Evolutionary conservation across 2,113 vertebrate species (phyloP), one percentile per base, ranked within the genome.

Genomic region (Trichomycterus rosablanca): DNA sequence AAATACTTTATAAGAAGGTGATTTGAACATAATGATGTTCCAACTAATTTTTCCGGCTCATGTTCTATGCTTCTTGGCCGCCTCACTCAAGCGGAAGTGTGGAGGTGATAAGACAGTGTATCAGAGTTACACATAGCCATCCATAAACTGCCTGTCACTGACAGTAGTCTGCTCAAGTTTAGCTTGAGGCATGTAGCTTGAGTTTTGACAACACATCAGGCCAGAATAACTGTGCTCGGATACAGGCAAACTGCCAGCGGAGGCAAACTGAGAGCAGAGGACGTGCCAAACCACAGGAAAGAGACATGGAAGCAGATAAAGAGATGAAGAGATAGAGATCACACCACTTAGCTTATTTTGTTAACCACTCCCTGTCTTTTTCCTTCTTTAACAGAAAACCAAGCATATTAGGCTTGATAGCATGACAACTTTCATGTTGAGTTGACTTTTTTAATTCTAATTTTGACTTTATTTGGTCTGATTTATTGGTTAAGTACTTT

Each of bases 141-240:
- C 78, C 81, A 70, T 77, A 81, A 75, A 59, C 61, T 18, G 56
- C 61, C 78, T 73, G 74, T 72, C 75, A 74, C 48, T 66, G 10
- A 4, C 49, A 20, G 54, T 74, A 71, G 75, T 77, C 72, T 37
- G 24, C n/a, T n/a, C n/a, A n/a, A n/a, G n/a, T n/a, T n/a, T n/a
- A n/a, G n/a, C n/a, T n/a, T n/a, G n/a, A n/a, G n/a, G n/a, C n/a
- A n/a, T n/a, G n/a, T n/a, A n/a, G n/a, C n/a, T n/a, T n/a, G n/a
- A 45, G 35, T 19, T 48, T 23, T 56, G 63, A 12, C 43, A 46
- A 50, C 48, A 42, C 60, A 50, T 61, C 46, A 53, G 59, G 16
- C 60, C 51, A 48, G 49, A 78, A 46, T 71, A 66, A 52, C 49
- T 39, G 66, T 42, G 64, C 66, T 16, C 35, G 68, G 60, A 75